These are phyloP conservation scores for Melanophora roralis DNA, from an alignment of 2,888 invertebrate species.

Conservation along the genomic window DNA sequence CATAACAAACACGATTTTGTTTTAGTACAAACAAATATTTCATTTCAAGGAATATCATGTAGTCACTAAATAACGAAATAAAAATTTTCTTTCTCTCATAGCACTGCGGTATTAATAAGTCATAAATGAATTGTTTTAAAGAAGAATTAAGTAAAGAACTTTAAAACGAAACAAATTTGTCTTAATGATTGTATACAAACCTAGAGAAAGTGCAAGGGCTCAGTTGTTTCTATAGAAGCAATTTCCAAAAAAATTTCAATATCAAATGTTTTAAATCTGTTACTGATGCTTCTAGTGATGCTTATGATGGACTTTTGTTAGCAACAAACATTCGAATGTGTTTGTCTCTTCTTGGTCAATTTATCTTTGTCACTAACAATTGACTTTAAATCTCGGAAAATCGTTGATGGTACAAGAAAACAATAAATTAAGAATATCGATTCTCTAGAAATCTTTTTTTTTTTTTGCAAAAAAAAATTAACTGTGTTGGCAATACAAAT, in stretches of 20 bases:
- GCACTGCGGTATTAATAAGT: slow-evolving; percentile 58
- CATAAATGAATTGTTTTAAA: slow-evolving; percentile 45
- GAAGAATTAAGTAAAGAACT: slow-evolving; percentile 8
- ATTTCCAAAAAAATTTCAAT: slow-evolving; percentile 5
- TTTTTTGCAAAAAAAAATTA: not conserved
- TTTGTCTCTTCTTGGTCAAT: slow-evolving; percentile 20
- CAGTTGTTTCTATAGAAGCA: not conserved
- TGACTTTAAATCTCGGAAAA: slow-evolving; percentile 43
- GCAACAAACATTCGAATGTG: slow-evolving; percentile 24
- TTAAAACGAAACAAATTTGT: not conserved
- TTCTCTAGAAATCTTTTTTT: slow-evolving; percentile 3
- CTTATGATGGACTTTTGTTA: slow-evolving; percentile 4
- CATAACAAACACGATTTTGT: too few species aligned
- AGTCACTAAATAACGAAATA: too few species aligned
- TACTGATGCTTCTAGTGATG: not conserved
- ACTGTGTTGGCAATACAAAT: not conserved
- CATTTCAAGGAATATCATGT: too few species aligned
- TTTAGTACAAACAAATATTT: too few species aligned
- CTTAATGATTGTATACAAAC: too few species aligned
- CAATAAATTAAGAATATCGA: not conserved
- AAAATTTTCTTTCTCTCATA: too few species aligned
- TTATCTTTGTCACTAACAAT: slow-evolving; percentile 45
- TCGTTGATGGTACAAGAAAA: slow-evolving; percentile 37
- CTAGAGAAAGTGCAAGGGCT: too few species aligned
- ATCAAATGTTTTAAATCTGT: not conserved